Percentiles rank a stretch among this genome's conserved stretches.
phyloP scores from a whole-genome alignment of 1,140 invertebrate species.

The Drosophila kurseongensis region DNA sequence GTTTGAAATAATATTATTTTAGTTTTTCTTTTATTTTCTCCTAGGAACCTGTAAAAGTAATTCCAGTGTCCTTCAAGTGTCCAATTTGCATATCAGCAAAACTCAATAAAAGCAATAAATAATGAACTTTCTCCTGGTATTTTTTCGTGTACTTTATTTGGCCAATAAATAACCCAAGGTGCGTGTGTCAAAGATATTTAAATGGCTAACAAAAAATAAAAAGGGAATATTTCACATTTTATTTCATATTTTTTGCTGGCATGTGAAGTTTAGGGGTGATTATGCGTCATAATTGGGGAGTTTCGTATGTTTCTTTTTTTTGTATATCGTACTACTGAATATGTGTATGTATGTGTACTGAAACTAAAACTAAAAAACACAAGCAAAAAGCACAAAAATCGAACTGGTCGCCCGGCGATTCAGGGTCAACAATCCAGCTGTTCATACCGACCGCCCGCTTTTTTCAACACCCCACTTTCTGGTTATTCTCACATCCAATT shows the following conservation, averaged over 20 bases:
- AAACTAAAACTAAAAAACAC: slow-evolving; percentile 1
- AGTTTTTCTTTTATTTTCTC: not conserved
- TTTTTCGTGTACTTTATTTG: not conserved
- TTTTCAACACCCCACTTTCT: slow-evolving; percentile 2
- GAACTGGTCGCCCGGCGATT: slow-evolving; percentile 17
- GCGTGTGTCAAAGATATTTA: slow-evolving; percentile 23
- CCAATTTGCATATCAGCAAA: slow-evolving; percentile 12
- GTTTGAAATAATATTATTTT: not conserved
- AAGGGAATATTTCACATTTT: slow-evolving; percentile 10
- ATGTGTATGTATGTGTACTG: not conserved
- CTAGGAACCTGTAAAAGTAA: not conserved
- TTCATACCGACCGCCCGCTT: not conserved
- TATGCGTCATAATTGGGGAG: slow-evolving; percentile 35
- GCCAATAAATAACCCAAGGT: slow-evolving; percentile 25
- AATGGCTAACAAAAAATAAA: slow-evolving; percentile 19
- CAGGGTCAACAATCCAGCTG: slow-evolving; percentile 27
- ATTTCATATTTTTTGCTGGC: slow-evolving; percentile 6
- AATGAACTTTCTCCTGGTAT: slow-evolving; percentile 11
- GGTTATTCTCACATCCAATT: slow-evolving; percentile 38
- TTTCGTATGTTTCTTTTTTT: not conserved
- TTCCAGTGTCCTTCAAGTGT: slow-evolving; percentile 2
- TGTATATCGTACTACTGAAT: not conserved
- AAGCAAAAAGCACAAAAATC: slow-evolving; percentile 3
- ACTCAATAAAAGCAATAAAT: slow-evolving; percentile 24
- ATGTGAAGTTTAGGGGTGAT: slow-evolving; percentile 17